Evolutionary conservation across 2,113 vertebrate genomes (phyloP), one percentile per base, ranked within the genome.

Genomic region (Chionis minor): DNA sequence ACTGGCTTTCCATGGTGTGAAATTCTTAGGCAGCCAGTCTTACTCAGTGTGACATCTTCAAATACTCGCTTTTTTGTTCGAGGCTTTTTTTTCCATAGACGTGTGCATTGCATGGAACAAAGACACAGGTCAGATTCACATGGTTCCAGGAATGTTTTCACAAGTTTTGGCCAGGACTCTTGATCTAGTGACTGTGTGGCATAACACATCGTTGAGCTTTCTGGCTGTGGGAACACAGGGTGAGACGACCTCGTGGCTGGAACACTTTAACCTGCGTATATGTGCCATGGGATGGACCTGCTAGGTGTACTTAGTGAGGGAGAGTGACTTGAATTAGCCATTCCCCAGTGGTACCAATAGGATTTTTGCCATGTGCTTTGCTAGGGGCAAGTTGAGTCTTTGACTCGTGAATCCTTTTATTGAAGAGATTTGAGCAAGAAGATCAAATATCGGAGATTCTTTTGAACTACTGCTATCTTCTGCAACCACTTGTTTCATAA

Each of bases 171-270:
- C 89, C 84, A 70, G 87, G 35, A 47, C 11, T 94, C 74, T 96
- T 96, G 92, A 95, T 92, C 86, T 96, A 89, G 85, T 89, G 92
- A 62, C 95, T 97, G 89, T 95, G 66, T 95, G 92, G 78, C 96
- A 58, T 96, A 86, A 86, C 81, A 91, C 94, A 74, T 94, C 78
- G 42, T 96, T 90, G 92, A 88, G 44, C 20, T 66, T 2, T 0
- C 14, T 80, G 78, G 62, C 59, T 94, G 30, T 52, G 61, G 73
- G 44, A 94, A 65, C 91, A 92, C 73, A 65, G 38, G 88, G 70
- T 91, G 94, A 94, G 92, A 87, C 35, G 72, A 92, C 84, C 63
- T 84, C 40, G n/a, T 30, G 47, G 24, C 21, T 95, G 85, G 90
- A 93, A 67, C 52, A 69, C 14, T 92, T 86, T 81, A 81, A 79